Base-by-base conservation (phyloP, 2,113 vertebrate species). In the Passer domesticus region DNA sequence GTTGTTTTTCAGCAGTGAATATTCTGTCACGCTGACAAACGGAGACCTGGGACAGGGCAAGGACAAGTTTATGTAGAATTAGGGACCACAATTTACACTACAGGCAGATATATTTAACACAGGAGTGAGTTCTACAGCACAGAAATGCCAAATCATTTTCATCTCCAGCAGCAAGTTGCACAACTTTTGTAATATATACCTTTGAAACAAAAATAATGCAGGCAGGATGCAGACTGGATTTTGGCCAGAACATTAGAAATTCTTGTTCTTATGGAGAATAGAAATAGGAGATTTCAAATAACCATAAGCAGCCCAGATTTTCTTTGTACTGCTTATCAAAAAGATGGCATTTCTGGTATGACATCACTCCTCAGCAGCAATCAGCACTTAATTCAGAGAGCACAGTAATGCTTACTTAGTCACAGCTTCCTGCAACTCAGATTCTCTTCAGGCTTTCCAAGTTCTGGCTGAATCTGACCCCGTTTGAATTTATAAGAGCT, bases 1-100 rank as follows among this genome's bases (percentile, higher is more conserved):
- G 96, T 99, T 99, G 97, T 98, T 99, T 98, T 99, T 99, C 97
- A 99, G 97, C 97, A 99, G 97, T 27, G 98, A 99, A 95, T 99
- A 99, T 96, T 99, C 99, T 66, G 98, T 98, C 98, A 99, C 99
- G 10, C 98, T 99, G 97, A 99, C 99, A 94, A 99, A 99, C 3
- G 99, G 99, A 96, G 99, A 98, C 98, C 99, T 99, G 98, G 30
- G 93, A 91, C 25, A 90, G 58, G 90, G 79, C 27, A 94, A 87
- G 46, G 64, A 89, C 2, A 68, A 55, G 25, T 73, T 85, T 21
- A 31, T 14, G 78, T 56, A 84, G 12, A 18, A 59, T 84, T 67
- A 84, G 49, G 33, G 22, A 30, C 25, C 41, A 23, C 6, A 28
- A 18, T 7, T 75, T 33, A 15, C 39, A 28, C 10, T 4, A 5